phyloP scores from a whole-genome alignment of 2,888 invertebrate species.

The Apomyelois bistriatella region DNA sequence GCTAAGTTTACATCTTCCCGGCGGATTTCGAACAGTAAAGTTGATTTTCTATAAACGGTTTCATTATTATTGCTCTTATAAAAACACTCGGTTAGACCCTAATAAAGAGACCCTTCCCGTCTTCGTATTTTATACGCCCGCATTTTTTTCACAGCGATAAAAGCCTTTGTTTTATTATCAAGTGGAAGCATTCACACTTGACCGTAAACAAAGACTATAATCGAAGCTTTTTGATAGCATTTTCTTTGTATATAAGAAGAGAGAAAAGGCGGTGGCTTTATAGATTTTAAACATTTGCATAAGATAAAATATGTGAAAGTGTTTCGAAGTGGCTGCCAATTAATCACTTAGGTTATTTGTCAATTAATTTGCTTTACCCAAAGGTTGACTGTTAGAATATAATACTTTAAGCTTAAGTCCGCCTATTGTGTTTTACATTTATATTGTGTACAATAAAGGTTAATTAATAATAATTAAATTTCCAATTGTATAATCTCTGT shows the following conservation, averaged over 20 bases:
- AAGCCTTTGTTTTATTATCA: conserved; percentile 35
- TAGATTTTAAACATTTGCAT: too few relatives aligned
- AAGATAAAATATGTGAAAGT: too few relatives aligned
- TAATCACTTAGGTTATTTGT: too few relatives aligned
- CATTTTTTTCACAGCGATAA: conserved; percentile 32
- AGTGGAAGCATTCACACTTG: conserved; percentile 19
- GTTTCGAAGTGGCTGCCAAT: too few relatives aligned
- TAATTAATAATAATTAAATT: too few relatives aligned
- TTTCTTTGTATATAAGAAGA: not conserved
- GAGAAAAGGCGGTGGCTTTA: not conserved
- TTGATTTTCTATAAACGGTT: conserved; percentile 19
- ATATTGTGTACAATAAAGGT: too few relatives aligned
- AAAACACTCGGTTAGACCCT: conserved; percentile 24
- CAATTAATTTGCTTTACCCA: too few relatives aligned
- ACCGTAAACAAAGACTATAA: conserved; percentile 4
- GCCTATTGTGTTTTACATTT: too few relatives aligned
- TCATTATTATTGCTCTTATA: conserved; percentile 19
- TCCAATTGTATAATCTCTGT: too few relatives aligned
- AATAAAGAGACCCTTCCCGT: conserved; percentile 32
- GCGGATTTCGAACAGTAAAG: conserved; percentile 12
- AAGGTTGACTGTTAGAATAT: too few relatives aligned
- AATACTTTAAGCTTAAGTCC: too few relatives aligned
- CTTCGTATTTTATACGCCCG: conserved; percentile 28
- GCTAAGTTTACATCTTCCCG: not conserved
- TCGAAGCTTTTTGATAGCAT: not conserved